phyloP scores from a whole-genome alignment of 2,113 vertebrate genomes.

The Scophthalmus maximus region DNA sequence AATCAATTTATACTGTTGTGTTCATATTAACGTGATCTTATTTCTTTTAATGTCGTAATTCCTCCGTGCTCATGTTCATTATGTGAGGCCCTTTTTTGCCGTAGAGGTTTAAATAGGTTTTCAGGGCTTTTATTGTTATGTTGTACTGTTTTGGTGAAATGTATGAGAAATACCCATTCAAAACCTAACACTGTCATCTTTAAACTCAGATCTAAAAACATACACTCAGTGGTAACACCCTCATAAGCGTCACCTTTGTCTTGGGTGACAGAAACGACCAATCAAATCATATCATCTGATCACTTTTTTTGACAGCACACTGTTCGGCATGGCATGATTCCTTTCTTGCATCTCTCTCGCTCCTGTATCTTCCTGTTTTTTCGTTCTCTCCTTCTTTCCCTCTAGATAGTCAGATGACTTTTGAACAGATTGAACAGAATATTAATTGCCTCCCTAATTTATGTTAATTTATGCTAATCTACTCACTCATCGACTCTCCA shows the following conservation, averaged over 20 bases:
- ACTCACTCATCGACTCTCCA: slow-evolving; percentile 76
- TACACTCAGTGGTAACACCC: neutral
- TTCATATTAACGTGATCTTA: too few relatives aligned
- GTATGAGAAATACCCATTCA: too few relatives aligned
- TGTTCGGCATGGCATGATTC: slow-evolving; percentile 44
- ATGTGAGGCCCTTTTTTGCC: too few relatives aligned
- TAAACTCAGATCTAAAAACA: too few relatives aligned
- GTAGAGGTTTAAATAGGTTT: too few relatives aligned
- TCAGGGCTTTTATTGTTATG: too few relatives aligned
- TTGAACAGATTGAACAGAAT: slow-evolving; percentile 79
- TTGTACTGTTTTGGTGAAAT: too few relatives aligned
- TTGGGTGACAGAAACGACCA: slow-evolving; percentile 31
- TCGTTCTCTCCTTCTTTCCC: slow-evolving; percentile 52
- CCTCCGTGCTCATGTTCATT: too few relatives aligned
- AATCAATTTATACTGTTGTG: too few relatives aligned
- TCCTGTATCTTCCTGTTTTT: slow-evolving; percentile 55
- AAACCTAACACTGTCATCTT: too few relatives aligned
- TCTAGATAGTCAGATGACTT: slow-evolving; percentile 68
- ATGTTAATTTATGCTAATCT: slow-evolving; percentile 79
- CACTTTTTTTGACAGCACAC: slow-evolving; percentile 24
- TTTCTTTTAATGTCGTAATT: too few relatives aligned
- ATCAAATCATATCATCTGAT: slow-evolving; percentile 32
- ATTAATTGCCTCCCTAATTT: slow-evolving; percentile 80
- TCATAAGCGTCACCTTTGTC: slow-evolving; percentile 9
- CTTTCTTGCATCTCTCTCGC: slow-evolving; percentile 36